phyloP scores from a whole-genome alignment of 2,888 invertebrate genomes.

The Apoda limacodes region DNA sequence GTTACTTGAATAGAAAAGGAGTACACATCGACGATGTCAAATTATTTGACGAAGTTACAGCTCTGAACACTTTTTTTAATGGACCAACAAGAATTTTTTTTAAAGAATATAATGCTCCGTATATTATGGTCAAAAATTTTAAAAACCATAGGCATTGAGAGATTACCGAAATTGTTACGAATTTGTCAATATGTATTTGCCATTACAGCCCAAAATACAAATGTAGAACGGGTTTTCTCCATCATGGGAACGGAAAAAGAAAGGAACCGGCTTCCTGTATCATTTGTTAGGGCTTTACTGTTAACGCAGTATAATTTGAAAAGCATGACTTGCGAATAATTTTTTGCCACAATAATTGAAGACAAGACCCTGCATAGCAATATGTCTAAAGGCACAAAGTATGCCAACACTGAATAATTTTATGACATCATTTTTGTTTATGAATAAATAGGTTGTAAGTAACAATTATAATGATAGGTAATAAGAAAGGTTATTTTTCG shows the following conservation, averaged over 20 bases:
- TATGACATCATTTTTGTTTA: background rate
- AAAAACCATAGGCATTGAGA: constrained; percentile 17
- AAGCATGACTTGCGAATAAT: constrained; percentile 13
- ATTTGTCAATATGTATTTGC: constrained; percentile 18
- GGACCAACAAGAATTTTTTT: too few species aligned
- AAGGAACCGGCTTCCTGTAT: constrained; percentile 14
- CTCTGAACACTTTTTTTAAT: background rate
- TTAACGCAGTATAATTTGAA: constrained; percentile 15
- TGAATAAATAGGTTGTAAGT: too few species aligned
- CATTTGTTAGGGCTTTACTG: constrained; percentile 17
- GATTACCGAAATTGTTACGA: constrained; percentile 18
- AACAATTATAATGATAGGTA: too few species aligned
- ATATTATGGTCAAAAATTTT: constrained; percentile 18
- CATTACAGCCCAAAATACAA: constrained; percentile 19
- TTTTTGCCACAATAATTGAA: constrained; percentile 18
- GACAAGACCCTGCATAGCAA: constrained; percentile 14
- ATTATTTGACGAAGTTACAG: background rate
- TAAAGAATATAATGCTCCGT: too few species aligned
- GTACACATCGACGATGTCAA: constrained; percentile 2
- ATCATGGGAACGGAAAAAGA: constrained; percentile 17
- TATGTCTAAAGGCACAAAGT: constrained; percentile 7
- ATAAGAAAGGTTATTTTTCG: too few species aligned
- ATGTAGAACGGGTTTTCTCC: constrained; percentile 21
- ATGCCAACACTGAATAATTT: constrained; percentile 6
- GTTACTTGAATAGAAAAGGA: constrained; percentile 1